Percentiles rank a stretch among this genome's conserved stretches.
Evolutionary conservation across 2,797 vertebrate species (phyloP).

Genomic region (Spondyliosoma cantharus): DNA sequence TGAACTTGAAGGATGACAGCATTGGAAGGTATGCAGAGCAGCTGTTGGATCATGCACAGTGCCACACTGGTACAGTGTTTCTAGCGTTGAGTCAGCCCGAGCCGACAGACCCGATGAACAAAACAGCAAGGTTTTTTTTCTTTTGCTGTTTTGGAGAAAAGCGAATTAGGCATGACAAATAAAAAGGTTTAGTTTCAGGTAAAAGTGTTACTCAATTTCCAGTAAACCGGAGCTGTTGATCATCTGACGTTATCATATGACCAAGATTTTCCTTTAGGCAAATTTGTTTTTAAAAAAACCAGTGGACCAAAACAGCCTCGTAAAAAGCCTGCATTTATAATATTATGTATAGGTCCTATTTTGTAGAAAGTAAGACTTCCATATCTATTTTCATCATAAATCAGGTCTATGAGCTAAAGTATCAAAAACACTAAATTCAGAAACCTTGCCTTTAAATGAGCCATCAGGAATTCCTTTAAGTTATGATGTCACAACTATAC

Average conservation of each 20-base stretch:
- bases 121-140: conserved; percentile 13
- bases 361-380: too few relatives aligned
- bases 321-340: too few relatives aligned
- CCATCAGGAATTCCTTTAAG: too few relatives aligned
- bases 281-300: too few relatives aligned
- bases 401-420: too few relatives aligned
- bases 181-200: conserved; percentile 3
- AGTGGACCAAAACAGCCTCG: too few relatives aligned
- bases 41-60: conserved; percentile 63
- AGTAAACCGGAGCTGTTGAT: neutral
- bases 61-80: conserved; percentile 18
- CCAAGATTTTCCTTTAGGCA: neutral
- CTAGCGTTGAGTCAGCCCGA: conserved; percentile 37
- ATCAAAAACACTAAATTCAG: too few relatives aligned
- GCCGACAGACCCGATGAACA: neutral
- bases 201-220: neutral
- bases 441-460: too few relatives aligned
- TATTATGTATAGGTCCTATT: too few relatives aligned
- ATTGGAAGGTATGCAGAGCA: conserved; percentile 71
- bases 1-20: conserved; percentile 50
- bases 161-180: conserved; percentile 4
- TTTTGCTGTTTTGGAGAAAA: conserved; percentile 11
- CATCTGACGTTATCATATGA: neutral
- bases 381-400: too few relatives aligned
- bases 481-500: too few relatives aligned